Evolutionary conservation across 2,797 vertebrate species (phyloP).

Genomic region (Sebastes variabilis): DNA sequence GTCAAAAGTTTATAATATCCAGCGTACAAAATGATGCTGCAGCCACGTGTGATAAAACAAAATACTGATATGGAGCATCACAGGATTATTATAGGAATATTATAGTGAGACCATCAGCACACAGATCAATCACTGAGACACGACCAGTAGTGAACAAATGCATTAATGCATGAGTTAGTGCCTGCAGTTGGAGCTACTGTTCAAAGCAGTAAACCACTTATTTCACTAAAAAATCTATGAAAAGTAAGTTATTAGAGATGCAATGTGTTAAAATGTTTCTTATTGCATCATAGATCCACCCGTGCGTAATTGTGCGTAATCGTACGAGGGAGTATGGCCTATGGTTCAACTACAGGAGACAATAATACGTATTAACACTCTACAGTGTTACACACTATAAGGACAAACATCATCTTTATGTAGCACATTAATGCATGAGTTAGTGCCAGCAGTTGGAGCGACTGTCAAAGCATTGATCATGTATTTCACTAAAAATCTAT

Average conservation of each 20-base stretch:
- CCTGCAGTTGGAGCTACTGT: neutral
- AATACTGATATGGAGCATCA: neutral
- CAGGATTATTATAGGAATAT: neutral
- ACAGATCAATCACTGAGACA: slow-evolving; percentile 24
- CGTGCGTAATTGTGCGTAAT: slow-evolving; percentile 11
- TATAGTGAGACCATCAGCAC: neutral
- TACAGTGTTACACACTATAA: slow-evolving; percentile 80
- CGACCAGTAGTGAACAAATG: slow-evolving; percentile 1
- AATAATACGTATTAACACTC: slow-evolving; percentile 97
- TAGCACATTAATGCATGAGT: neutral
- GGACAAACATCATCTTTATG: neutral
- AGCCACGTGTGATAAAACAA: neutral
- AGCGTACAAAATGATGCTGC: neutral
- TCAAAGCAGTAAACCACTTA: neutral
- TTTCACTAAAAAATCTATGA: no score
- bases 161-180: neutral
- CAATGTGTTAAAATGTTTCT: no score
- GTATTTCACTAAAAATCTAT: neutral
- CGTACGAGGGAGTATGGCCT: slow-evolving; percentile 86
- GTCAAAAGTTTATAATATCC: slow-evolving; percentile 6
- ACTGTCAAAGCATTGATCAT: neutral
- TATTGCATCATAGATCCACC: no score
- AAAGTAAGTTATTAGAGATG: no score
- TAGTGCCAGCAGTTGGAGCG: no score
- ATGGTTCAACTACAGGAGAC: slow-evolving; percentile 92